Conservation (phyloP, 2,113 vertebrate species). For the Indicator indicator region DNA sequence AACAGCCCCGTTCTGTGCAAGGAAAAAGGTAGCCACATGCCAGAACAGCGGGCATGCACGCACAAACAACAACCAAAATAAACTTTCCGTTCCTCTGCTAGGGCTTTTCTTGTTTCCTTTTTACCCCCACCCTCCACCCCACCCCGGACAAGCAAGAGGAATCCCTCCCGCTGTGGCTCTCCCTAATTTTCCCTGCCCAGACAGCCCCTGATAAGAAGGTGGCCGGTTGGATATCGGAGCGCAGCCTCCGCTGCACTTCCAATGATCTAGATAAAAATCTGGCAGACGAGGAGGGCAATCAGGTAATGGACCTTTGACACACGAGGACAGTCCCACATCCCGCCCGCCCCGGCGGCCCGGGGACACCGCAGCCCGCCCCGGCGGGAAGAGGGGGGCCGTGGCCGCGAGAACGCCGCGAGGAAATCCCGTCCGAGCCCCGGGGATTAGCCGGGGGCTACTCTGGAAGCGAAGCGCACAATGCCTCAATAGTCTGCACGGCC, state of each 20-base stretch:
- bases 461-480: conserved; percentile 73
- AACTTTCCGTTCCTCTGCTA: neutral
- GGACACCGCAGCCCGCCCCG: neutral
- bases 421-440: conserved; percentile 74
- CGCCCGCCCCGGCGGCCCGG: neutral
- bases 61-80: conserved; percentile 1
- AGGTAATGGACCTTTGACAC: conserved; percentile 69
- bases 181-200: conserved; percentile 44
- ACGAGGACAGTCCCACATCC: conserved; percentile 27
- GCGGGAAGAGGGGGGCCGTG: neutral
- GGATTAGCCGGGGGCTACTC: conserved; percentile 76
- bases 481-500: conserved; percentile 67
- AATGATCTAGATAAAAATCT: conserved; percentile 65
- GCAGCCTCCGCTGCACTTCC: conserved; percentile 60
- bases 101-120: neutral
- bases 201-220: conserved; percentile 49
- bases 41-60: conserved; percentile 12
- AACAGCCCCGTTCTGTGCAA: conserved; percentile 40
- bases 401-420: conserved; percentile 69
- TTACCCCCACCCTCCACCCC: rapidly evolving
- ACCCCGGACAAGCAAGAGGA: neutral
- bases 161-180: neutral
- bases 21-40: conserved; percentile 65
- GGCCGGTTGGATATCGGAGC: conserved; percentile 52
- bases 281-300: conserved; percentile 57